phyloP scores from a whole-genome alignment of 2,113 vertebrate genomes.

The Leptobrachium ailaonicum region DNA sequence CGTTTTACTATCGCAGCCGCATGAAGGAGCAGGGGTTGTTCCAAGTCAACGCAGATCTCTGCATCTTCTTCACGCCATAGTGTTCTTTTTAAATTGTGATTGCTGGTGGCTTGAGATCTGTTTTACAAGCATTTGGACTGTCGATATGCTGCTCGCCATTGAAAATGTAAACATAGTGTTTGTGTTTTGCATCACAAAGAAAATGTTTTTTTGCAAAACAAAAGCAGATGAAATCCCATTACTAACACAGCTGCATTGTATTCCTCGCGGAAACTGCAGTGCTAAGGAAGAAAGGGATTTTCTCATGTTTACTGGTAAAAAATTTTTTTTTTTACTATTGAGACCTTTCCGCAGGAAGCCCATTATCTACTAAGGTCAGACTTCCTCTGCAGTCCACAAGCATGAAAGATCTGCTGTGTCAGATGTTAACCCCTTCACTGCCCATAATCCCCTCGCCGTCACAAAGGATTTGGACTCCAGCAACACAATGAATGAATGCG shows the following conservation, averaged over 20 bases:
- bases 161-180: no score
- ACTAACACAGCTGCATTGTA: no score
- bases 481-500: background rate
- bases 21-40: background rate
- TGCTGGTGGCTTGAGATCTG: no score
- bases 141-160: no score
- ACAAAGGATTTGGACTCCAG: background rate
- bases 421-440: conserved; percentile 20
- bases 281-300: background rate
- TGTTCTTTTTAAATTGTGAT: no score
- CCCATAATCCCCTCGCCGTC: background rate
- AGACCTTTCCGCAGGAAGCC: conserved; percentile 38
- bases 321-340: background rate
- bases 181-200: no score
- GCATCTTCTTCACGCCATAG: no score
- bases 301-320: conserved; percentile 15
- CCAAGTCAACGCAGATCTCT: background rate
- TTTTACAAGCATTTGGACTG: no score
- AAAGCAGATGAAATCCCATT: no score
- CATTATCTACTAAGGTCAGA: conserved; percentile 36
- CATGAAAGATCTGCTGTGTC: conserved; percentile 30
- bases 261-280: no score
- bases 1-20: background rate
- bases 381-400: conserved; percentile 25
- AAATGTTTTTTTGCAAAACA: no score